Evolutionary conservation across 2,113 vertebrate genomes (phyloP), one percentile per base, ranked within the genome.

Genomic region (Suncus etruscus): DNA sequence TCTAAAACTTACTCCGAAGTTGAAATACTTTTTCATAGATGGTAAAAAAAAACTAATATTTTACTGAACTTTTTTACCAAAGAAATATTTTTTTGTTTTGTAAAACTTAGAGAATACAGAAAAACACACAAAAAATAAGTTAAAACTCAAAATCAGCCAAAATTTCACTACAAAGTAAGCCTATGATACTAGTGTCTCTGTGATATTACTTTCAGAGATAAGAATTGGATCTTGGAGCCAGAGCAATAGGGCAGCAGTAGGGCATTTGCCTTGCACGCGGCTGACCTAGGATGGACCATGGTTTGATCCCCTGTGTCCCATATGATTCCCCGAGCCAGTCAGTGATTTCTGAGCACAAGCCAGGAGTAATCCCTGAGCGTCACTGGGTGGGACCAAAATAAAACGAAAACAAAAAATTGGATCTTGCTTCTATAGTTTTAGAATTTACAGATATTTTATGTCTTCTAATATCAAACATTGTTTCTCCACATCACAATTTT

Each of bases 1-100:
- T 32, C 18, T 12, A 11, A 5, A 63, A 61, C 24, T 63, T 51
- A 24, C 22, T 70, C 48, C n/a, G 54, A 2, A 58, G 8, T 47
- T 32, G 77, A 69, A 27, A 16, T 45, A 3, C 4, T 16, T 81
- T 16, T 58, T 75, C 81, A 50, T 1, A 8, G 63, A 12, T 29
- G 11, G 14, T 31, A 15, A 91, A 84, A 27, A 45, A 89, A 48
- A 10, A 86, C 76, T 70, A 90, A 86, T 25, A 32, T 15, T 14
- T 76, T 22, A 68, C 22, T 86, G 14, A 58, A 65, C 25, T 8
- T 81, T 79, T 93, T 54, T 70, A 93, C 63, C 91, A 76, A 50
- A 70, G 4, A 83, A 83, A 39, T n/a, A 47, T n/a, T 69, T 58
- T 89, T 73, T 11, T 72, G 77, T 74, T 65, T 79, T 83, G 39